phyloP scores from a whole-genome alignment of 2,113 vertebrate species.

The Sigmodon hispidus region DNA sequence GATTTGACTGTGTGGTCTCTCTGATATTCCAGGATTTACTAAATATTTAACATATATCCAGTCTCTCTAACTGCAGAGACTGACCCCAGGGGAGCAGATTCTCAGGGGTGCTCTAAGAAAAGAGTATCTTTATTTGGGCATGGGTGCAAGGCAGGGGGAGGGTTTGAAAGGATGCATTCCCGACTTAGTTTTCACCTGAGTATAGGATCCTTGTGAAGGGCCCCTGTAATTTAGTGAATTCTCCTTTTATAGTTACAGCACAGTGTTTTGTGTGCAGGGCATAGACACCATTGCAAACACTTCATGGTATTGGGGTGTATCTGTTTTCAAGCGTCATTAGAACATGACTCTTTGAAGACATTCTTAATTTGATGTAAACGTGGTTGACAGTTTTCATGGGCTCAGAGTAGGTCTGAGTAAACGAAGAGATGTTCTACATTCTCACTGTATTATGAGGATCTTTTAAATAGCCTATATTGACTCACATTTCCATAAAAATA shows the following conservation, averaged over 20 bases:
- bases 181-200: background rate
- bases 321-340: background rate
- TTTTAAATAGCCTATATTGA: constrained; percentile 16
- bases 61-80: background rate
- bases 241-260: background rate
- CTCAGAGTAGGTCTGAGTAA: background rate
- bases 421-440: background rate
- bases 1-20: too few relatives aligned
- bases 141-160: background rate
- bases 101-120: background rate
- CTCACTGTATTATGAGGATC: background rate
- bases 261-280: constrained; percentile 18
- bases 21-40: too few relatives aligned
- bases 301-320: background rate
- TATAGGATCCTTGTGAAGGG: background rate
- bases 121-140: background rate
- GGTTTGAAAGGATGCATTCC: background rate
- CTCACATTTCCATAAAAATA: constrained; percentile 29
- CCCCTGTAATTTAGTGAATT: background rate
- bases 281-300: background rate
- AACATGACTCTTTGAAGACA: background rate
- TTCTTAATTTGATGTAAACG: background rate
- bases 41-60: too few relatives aligned
- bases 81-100: background rate
- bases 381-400: background rate